Conservation (phyloP, 2,888 invertebrate genomes). For the Ephialtes manifestator region DNA sequence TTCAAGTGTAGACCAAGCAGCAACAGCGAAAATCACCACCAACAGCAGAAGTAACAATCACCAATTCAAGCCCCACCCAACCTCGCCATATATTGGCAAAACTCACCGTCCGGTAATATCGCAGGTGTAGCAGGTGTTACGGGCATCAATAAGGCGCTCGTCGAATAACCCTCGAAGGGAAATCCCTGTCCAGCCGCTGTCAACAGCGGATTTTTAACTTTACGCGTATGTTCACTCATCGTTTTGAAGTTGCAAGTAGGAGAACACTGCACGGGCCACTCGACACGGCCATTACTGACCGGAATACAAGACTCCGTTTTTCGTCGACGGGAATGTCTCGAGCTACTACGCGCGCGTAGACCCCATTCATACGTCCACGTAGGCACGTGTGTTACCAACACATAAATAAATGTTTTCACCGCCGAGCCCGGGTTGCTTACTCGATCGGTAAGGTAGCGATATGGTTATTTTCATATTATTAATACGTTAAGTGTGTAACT, state of each 20-base stretch:
- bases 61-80: slow-evolving; percentile 27
- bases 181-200: slow-evolving; percentile 91
- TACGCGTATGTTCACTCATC: slow-evolving; percentile 86
- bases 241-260: slow-evolving; percentile 52
- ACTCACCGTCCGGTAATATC: slow-evolving; percentile 82
- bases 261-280: slow-evolving; percentile 32
- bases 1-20: background rate
- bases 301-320: slow-evolving; percentile 26
- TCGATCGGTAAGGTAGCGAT: slow-evolving; percentile 28
- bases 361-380: slow-evolving; percentile 66
- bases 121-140: slow-evolving; percentile 86
- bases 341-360: slow-evolving; percentile 46
- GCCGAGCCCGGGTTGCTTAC: background rate
- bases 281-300: slow-evolving; percentile 69
- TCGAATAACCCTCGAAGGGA: slow-evolving; percentile 91
- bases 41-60: background rate
- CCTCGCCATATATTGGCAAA: background rate
- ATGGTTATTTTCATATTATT: background rate
- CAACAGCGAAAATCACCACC: slow-evolving; percentile 10
- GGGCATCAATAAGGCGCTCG: slow-evolving; percentile 91
- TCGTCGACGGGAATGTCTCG: slow-evolving; percentile 36
- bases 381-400: slow-evolving; percentile 66
- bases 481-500: background rate
- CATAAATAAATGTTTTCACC: slow-evolving; percentile 11
- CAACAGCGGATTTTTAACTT: slow-evolving; percentile 90